phyloP scores from a whole-genome alignment of 2,113 vertebrate genomes.

The Xenopus laevis region DNA sequence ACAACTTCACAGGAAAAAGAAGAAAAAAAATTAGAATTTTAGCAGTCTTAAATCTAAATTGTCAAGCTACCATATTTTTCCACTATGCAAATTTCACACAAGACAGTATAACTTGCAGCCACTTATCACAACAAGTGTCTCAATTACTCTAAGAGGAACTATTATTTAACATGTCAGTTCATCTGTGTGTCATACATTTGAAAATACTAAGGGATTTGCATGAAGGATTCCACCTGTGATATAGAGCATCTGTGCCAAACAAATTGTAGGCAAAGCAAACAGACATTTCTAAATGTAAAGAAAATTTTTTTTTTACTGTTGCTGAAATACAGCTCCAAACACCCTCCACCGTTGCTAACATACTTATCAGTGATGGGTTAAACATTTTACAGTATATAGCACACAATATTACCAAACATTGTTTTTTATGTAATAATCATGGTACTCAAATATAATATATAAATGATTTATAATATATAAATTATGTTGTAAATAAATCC shows the following conservation, averaged over 20 bases:
- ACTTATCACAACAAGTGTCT: conserved; percentile 52
- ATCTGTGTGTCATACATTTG: conserved; percentile 17
- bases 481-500: background rate
- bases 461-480: too few species aligned
- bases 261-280: conserved; percentile 12
- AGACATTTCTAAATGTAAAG: background rate
- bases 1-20: conserved; percentile 58
- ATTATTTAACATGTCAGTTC: conserved; percentile 35
- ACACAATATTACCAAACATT: background rate
- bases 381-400: background rate
- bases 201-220: conserved; percentile 3
- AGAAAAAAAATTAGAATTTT: conserved; percentile 60
- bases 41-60: conserved; percentile 50
- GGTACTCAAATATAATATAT: background rate
- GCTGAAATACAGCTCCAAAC: background rate
- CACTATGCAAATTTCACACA: conserved; percentile 52
- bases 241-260: conserved; percentile 32
- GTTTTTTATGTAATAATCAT: background rate
- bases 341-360: background rate
- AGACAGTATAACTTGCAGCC: conserved; percentile 46
- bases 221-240: background rate
- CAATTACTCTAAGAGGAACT: conserved; percentile 33
- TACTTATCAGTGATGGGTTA: too few species aligned
- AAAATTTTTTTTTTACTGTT: background rate
- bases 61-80: conserved; percentile 52